phyloP scores from a whole-genome alignment of 2,888 invertebrate species.

The Ophraella communa region DNA sequence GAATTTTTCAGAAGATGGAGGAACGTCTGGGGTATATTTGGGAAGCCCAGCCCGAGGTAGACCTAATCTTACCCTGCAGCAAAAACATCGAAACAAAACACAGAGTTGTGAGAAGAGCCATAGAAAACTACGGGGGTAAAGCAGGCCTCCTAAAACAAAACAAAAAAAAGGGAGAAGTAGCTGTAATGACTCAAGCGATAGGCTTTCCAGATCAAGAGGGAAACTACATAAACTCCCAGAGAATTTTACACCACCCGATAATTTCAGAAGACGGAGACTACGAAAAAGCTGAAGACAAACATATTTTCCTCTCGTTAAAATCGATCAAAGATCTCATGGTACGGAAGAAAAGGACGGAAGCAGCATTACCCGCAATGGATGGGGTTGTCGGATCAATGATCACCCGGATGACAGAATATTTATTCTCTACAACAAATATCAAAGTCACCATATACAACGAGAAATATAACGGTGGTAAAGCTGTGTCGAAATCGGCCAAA shows the following conservation, averaged over 20 bases:
- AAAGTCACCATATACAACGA: no score
- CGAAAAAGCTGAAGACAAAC: conserved; percentile 7
- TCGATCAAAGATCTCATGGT: conserved; percentile 12
- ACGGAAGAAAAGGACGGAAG: conserved; percentile 1
- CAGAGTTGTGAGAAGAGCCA: conserved; percentile 10
- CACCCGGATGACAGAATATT: conserved; percentile 18
- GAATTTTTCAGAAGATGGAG: conserved; percentile 13
- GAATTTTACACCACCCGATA: conserved; percentile 27
- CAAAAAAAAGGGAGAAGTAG: conserved; percentile 27
- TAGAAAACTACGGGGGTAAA: conserved; percentile 24
- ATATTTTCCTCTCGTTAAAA: conserved; percentile 10
- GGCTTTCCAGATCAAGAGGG: conserved; percentile 35
- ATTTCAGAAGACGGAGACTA: neutral
- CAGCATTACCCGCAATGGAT: conserved; percentile 25
- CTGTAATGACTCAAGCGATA: conserved; percentile 31
- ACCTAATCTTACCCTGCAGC: conserved; percentile 29
- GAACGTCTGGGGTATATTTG: conserved; percentile 17
- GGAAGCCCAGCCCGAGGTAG: neutral
- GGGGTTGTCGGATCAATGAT: conserved; percentile 11
- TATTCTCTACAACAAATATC: no score
- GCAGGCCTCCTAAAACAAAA: conserved; percentile 8
- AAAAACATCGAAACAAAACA: conserved; percentile 16
- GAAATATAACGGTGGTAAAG: no score
- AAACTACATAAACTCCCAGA: conserved; percentile 18
- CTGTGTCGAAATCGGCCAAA: no score